Conservation (phyloP, 23 tunicate genomes). For the Oikopleura albicans region DNA sequence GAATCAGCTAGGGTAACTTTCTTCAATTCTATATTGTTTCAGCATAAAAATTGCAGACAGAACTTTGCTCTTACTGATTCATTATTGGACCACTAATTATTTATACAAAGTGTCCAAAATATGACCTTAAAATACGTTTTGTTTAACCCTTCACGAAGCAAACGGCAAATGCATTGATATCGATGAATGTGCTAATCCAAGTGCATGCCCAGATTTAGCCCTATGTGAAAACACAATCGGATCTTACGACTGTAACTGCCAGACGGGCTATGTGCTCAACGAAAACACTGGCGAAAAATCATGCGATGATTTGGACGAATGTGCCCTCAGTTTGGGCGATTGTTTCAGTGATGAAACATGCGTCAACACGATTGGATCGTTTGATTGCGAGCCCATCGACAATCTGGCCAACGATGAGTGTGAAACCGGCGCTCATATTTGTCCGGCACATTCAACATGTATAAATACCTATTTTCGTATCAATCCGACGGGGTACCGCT, state of each 20-base stretch:
- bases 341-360: not conserved
- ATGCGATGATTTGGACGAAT: constrained; percentile 4
- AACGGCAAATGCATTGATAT: not conserved
- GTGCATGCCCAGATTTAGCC: not conserved
- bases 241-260: not conserved
- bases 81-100: no score
- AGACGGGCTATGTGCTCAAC: not conserved
- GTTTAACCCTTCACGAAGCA: not conserved
- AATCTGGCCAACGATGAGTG: not conserved
- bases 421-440: not conserved
- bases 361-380: not conserved
- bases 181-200: not conserved
- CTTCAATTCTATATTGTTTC: no score
- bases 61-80: no score
- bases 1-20: no score
- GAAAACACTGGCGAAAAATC: not conserved
- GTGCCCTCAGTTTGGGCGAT: not conserved
- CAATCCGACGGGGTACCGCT: not conserved
- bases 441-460: not conserved
- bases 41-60: no score
- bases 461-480: not conserved
- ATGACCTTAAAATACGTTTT: not conserved
- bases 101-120: not conserved
- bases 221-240: not conserved
- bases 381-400: not conserved